These are phyloP conservation scores for Vulpes ferrilata DNA, from an alignment of 2,113 vertebrate genomes.

Conservation along the genomic window DNA sequence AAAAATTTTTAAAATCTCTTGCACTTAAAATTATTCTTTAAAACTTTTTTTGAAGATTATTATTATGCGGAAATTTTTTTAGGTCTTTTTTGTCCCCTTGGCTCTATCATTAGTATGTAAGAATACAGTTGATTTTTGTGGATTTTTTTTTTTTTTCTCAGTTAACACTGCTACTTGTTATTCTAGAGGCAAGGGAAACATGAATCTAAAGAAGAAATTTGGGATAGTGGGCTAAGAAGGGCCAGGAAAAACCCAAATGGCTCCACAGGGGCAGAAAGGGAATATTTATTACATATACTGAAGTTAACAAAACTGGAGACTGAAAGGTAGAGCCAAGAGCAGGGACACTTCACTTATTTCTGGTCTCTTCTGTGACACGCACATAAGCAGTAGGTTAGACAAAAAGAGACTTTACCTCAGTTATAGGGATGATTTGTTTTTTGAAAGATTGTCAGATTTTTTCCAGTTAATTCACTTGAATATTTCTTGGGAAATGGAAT, in stretches of 20 bases:
- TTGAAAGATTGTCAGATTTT: constrained; percentile 7
- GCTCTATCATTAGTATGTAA: neutral
- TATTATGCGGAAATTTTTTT: neutral
- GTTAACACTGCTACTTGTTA: neutral
- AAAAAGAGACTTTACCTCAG: neutral
- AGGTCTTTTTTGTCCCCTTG: neutral
- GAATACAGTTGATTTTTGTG: neutral
- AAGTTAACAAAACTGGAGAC: neutral
- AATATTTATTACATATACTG: neutral
- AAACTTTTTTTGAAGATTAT: neutral
- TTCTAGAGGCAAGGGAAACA: neutral
- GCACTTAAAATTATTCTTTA: neutral
- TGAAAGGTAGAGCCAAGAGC: neutral
- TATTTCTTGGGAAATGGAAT: neutral
- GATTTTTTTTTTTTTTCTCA: constrained; percentile 1
- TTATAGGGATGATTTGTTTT: neutral
- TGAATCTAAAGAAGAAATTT: neutral
- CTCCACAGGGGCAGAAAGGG: neutral
- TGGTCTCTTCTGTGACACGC: neutral
- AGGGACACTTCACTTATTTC: neutral
- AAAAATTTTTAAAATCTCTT: neutral
- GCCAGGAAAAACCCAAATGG: neutral
- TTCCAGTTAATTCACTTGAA: neutral
- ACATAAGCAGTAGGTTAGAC: neutral
- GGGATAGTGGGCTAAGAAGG: neutral